Evolutionary conservation across 1,140 invertebrate genomes (phyloP), one percentile per base, ranked within the genome.

Genomic region (Pseudomyrmex cubaensis): DNA sequence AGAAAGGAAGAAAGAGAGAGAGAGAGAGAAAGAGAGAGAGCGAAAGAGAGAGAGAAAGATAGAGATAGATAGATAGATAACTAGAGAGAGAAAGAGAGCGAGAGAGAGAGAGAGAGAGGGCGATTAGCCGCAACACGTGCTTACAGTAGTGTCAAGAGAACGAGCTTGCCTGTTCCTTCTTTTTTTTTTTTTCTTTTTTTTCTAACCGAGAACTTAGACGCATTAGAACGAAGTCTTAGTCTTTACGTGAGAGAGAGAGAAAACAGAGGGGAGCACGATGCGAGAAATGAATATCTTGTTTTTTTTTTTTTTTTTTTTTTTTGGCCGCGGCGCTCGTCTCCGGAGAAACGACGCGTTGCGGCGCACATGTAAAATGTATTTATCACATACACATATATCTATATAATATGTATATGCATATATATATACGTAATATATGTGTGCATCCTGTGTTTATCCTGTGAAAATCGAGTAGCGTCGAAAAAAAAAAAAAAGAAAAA

Each of bases 91-190:
- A 82, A 62, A 85, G 73, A 78, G 76, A 86, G 76, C 83, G 56
- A 80, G 22, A 67, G 59, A 82, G 64, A 77, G 63, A 82, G 50
- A 86, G 76, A 82, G 44, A 69, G 54, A 85, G n/a, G 17, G 56
- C 57, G 70, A 69, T 56, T 82, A 87, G 72, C 66, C 63, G 77
- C 77, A 82, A 76, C 61, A 85, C 75, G 63, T 86, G 63, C 82
- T 63, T 69, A 66, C 52, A 87, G 85, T 74, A 75, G 69, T 86
- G 69, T 83, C 86, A 59, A 64, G 66, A 87, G 54, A 74, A 78
- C 82, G 56, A 83, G 82, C 80, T 80, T 84, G 86, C 86, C 86
- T 84, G 86, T 87, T 69, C 74, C 75, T 66, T 85, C 46, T 78
- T 72, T 83, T 75, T 63, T 82, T 56, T 62, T 54, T 67, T 57